These are phyloP conservation scores for Vannuccia rotundouncinata DNA, from an alignment of 2,888 invertebrate genomes.

Conservation along the genomic window DNA sequence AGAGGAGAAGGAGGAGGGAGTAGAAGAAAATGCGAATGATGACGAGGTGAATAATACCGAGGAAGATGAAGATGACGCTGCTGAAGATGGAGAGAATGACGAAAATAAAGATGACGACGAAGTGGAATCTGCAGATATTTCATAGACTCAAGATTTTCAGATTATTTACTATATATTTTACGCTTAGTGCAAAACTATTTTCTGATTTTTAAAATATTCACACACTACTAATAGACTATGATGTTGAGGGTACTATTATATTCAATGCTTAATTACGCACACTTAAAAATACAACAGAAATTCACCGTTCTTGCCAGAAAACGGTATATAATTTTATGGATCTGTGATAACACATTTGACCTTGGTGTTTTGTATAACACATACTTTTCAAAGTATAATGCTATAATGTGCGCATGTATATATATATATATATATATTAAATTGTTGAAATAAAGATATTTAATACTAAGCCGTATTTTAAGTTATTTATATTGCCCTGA, in stretches of 20 bases:
- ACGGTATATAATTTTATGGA: background rate
- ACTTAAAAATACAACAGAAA: background rate
- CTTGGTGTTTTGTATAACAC: too few relatives aligned
- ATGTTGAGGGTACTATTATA: background rate
- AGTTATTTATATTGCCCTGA: too few relatives aligned
- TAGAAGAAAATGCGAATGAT: background rate
- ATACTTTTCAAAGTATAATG: too few relatives aligned
- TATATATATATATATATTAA: too few relatives aligned
- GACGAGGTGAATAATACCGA: background rate
- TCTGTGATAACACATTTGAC: background rate
- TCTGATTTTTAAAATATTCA: too few relatives aligned
- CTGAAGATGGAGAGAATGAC: background rate
- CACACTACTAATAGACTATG: too few relatives aligned
- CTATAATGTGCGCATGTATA: too few relatives aligned
- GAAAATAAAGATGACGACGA: background rate
- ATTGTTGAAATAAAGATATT: too few relatives aligned
- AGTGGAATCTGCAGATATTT: background rate
- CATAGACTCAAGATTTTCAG: background rate
- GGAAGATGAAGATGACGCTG: background rate
- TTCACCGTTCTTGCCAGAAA: background rate
- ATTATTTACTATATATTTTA: background rate
- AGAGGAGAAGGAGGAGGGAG: background rate
- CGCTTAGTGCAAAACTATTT: background rate
- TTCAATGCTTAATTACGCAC: background rate
- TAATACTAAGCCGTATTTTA: too few relatives aligned